Evolutionary conservation across 2,888 invertebrate genomes (phyloP).

Genomic region (Amiota communis): DNA sequence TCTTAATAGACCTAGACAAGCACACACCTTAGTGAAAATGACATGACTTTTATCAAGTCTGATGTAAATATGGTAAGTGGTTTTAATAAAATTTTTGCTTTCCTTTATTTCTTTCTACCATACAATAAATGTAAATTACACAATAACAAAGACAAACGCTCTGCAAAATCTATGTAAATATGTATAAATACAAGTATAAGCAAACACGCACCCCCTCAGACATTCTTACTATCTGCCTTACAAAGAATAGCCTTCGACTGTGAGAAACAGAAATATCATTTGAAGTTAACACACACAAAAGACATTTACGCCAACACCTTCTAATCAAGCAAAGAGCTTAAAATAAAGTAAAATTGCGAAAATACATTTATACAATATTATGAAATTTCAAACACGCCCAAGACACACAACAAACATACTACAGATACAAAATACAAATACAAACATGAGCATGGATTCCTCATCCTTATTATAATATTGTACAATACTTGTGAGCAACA

Average conservation of each 20-base stretch:
- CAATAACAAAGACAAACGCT: conserved; percentile 46
- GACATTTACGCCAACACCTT: conserved; percentile 65
- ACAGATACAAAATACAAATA: conserved; percentile 46
- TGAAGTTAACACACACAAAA: conserved; percentile 43
- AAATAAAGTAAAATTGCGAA: conserved; percentile 64
- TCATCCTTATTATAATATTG: too few species aligned
- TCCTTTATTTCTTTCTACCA: background rate
- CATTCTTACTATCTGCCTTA: conserved; percentile 26
- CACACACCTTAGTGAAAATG: background rate
- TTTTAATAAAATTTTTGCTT: background rate
- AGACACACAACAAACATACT: background rate
- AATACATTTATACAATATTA: conserved; percentile 57
- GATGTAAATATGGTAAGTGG: background rate
- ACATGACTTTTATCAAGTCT: background rate
- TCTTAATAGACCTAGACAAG: background rate
- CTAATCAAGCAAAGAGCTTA: conserved; percentile 67
- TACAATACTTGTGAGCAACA: background rate
- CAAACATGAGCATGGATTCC: conserved; percentile 46
- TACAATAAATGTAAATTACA: conserved; percentile 61
- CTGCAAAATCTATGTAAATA: background rate
- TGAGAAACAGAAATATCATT: conserved; percentile 53
- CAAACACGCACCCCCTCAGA: conserved; percentile 15
- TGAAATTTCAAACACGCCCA: conserved; percentile 50
- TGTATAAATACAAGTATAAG: background rate
- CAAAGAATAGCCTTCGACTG: background rate